Evolutionary conservation across 2,888 invertebrate species (phyloP).

Genomic region (Geotrupes spiniger): DNA sequence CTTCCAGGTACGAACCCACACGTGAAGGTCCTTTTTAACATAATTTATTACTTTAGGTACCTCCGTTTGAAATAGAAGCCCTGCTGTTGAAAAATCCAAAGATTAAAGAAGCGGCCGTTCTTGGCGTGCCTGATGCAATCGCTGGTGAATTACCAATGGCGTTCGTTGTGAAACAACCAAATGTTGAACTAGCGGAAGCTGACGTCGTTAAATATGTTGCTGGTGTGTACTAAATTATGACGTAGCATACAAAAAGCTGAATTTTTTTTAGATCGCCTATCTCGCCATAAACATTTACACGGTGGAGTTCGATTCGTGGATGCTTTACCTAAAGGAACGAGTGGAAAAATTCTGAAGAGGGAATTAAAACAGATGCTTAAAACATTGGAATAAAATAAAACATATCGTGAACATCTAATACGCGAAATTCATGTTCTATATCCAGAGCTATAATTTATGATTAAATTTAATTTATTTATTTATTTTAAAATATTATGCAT

Average conservation of each 20-base stretch:
- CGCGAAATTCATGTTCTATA: too few species aligned
- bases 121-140: constrained; percentile 71
- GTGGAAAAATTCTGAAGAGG: constrained; percentile 54
- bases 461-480: too few species aligned
- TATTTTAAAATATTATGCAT: too few species aligned
- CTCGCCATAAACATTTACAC: constrained; percentile 69
- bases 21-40: not conserved
- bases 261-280: constrained; percentile 53
- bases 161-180: constrained; percentile 66
- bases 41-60: constrained; percentile 59
- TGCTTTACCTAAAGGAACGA: constrained; percentile 52
- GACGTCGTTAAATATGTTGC: constrained; percentile 50
- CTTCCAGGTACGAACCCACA: constrained; percentile 47
- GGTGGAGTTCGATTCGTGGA: constrained; percentile 59
- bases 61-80: constrained; percentile 84
- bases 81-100: constrained; percentile 67
- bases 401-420: too few species aligned
- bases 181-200: constrained; percentile 50
- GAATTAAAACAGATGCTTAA: constrained; percentile 38
- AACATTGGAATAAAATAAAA: too few species aligned
- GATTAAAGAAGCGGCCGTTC: constrained; percentile 77
- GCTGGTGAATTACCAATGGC: constrained; percentile 76
- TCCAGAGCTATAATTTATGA: too few species aligned
- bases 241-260: not conserved
- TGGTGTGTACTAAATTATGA: constrained; percentile 17